Evolutionary conservation across 2,113 vertebrate genomes (phyloP).

Genomic region (Puntigrus tetrazona): DNA sequence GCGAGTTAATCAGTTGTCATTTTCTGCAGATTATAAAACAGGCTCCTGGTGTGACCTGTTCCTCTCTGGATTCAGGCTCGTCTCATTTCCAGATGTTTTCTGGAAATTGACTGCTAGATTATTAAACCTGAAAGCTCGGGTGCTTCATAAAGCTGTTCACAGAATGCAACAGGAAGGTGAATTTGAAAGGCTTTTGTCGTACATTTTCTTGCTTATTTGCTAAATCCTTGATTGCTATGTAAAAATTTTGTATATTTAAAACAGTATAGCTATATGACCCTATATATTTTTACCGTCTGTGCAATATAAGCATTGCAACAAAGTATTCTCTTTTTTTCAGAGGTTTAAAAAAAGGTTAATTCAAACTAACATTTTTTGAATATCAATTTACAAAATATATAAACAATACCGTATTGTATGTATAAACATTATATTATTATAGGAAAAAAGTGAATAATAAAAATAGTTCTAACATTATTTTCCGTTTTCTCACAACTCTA

Average conservation of each 20-base stretch:
- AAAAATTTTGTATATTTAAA: background rate
- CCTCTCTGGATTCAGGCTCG: background rate
- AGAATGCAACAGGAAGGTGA: background rate
- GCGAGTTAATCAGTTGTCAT: constrained; percentile 20
- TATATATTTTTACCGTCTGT: background rate
- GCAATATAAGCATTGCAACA: too few species aligned
- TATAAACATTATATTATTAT: background rate
- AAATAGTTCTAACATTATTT: background rate
- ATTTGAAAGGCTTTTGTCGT: background rate
- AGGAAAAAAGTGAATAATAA: background rate
- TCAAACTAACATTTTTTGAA: too few species aligned
- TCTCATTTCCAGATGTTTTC: constrained; percentile 24
- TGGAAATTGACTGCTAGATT: constrained; percentile 2
- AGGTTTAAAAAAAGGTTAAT: too few species aligned
- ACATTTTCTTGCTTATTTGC: constrained; percentile 1
- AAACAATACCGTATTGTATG: background rate
- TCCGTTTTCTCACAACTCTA: background rate
- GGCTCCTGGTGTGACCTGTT: background rate
- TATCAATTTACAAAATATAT: background rate
- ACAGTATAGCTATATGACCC: background rate
- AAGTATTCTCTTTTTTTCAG: too few species aligned
- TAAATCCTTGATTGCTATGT: too few species aligned
- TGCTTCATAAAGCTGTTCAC: background rate
- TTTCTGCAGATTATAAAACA: constrained; percentile 40
- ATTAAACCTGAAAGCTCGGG: background rate